Conservation (phyloP, 2,888 invertebrate genomes). For the Watsonalla cultraria region DNA sequence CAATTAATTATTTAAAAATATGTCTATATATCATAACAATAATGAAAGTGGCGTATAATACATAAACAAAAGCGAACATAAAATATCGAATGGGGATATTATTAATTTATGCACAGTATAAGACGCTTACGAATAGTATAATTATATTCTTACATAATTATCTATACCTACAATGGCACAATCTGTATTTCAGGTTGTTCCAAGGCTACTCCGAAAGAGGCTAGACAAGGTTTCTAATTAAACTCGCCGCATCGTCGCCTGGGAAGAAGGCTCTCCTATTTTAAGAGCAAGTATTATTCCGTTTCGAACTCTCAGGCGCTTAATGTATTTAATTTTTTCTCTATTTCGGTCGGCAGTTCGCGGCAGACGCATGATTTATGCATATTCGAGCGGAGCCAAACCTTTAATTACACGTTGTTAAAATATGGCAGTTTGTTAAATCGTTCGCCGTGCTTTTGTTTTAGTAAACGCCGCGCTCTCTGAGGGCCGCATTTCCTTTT, state of each 20-base stretch:
- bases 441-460: slow-evolving; percentile 72
- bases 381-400: slow-evolving; percentile 75
- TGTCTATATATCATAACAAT: too few species aligned
- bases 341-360: slow-evolving; percentile 77
- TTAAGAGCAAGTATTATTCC: slow-evolving; percentile 30
- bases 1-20: too few species aligned
- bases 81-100: too few species aligned
- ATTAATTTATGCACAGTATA: too few species aligned
- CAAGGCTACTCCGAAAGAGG: too few species aligned
- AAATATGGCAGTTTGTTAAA: slow-evolving; percentile 79
- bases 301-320: slow-evolving; percentile 52
- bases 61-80: too few species aligned
- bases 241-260: not conserved
- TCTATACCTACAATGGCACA: too few species aligned
- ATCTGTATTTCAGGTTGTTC: too few species aligned
- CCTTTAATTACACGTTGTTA: slow-evolving; percentile 79
- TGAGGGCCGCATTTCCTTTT: slow-evolving; percentile 52
- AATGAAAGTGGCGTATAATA: too few species aligned
- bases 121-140: too few species aligned
- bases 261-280: not conserved
- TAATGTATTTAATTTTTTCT: slow-evolving; percentile 77
- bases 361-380: slow-evolving; percentile 77
- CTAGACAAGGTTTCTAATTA: not conserved
- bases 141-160: too few species aligned
- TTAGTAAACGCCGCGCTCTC: slow-evolving; percentile 65